Conservation (phyloP, 1,140 invertebrate genomes). For the Dendrolimus kikuchii region DNA sequence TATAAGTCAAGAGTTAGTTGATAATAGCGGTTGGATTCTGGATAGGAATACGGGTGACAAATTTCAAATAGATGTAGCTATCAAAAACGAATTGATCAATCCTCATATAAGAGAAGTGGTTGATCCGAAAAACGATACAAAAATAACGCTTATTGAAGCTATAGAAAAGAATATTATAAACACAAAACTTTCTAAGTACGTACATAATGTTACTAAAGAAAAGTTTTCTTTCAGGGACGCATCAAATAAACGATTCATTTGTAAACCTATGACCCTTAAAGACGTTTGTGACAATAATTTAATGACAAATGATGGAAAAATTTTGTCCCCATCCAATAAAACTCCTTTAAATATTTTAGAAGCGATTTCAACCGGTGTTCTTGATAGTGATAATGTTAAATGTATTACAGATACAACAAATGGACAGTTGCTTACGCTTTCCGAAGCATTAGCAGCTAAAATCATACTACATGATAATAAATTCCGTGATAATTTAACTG, state of each 20-base stretch:
- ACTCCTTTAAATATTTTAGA: constrained; percentile 85
- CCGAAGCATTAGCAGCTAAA: constrained; percentile 85
- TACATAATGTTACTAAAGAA: constrained; percentile 81
- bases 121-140: constrained; percentile 82
- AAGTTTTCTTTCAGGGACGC: constrained; percentile 87
- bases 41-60: constrained; percentile 88
- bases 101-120: constrained; percentile 85
- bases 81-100: constrained; percentile 84
- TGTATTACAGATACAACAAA: constrained; percentile 87
- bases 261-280: constrained; percentile 92
- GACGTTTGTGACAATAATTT: constrained; percentile 88
- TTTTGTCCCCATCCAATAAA: constrained; percentile 85
- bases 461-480: constrained; percentile 83
- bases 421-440: constrained; percentile 86
- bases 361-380: constrained; percentile 86
- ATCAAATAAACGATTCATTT: constrained; percentile 82
- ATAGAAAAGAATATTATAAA: constrained; percentile 84
- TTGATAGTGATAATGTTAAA: constrained; percentile 87
- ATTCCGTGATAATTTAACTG: constrained; percentile 81
- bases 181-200: constrained; percentile 83
- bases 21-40: constrained; percentile 83
- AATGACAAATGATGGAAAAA: constrained; percentile 83
- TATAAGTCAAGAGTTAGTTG: constrained; percentile 85
- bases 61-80: constrained; percentile 85
- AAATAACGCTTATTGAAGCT: constrained; percentile 87